A percentile compares a stretch with the other conserved stretches of the same genome.
These are phyloP conservation scores for Psilopsiagon aymara DNA, from an alignment of 2,113 vertebrate species.

Conservation along the genomic window DNA sequence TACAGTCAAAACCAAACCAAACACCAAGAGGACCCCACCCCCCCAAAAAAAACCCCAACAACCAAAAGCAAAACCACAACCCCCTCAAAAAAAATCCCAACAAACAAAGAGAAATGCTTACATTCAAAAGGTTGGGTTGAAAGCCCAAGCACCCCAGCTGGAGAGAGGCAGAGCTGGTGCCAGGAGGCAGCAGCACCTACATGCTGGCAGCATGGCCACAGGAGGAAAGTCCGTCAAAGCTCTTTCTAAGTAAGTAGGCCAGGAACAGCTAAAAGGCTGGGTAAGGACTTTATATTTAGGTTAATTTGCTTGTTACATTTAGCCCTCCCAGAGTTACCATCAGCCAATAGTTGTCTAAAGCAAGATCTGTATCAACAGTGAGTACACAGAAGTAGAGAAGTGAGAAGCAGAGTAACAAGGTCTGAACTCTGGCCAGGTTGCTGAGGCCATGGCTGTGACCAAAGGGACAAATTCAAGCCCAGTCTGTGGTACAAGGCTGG, in stretches of 20 bases:
- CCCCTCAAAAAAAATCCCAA: background rate
- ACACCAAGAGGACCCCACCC: background rate
- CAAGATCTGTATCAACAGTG: background rate
- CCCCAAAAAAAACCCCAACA: background rate
- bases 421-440: background rate
- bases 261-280: background rate
- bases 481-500: background rate
- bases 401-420: background rate
- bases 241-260: background rate
- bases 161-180: background rate
- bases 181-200: background rate
- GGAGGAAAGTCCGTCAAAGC: background rate
- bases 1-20: background rate
- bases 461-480: background rate
- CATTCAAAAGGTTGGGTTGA: background rate
- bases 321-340: background rate
- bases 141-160: background rate
- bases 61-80: background rate
- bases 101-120: background rate
- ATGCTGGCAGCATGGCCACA: fast-evolving
- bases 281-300: background rate
- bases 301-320: constrained; percentile 3
- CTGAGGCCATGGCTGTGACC: background rate
- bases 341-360: background rate
- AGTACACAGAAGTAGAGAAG: background rate